Evolutionary conservation across 2,797 vertebrate species (phyloP), one percentile per base, ranked within the genome.

Genomic region (Pantherophis alleghaniensis): DNA sequence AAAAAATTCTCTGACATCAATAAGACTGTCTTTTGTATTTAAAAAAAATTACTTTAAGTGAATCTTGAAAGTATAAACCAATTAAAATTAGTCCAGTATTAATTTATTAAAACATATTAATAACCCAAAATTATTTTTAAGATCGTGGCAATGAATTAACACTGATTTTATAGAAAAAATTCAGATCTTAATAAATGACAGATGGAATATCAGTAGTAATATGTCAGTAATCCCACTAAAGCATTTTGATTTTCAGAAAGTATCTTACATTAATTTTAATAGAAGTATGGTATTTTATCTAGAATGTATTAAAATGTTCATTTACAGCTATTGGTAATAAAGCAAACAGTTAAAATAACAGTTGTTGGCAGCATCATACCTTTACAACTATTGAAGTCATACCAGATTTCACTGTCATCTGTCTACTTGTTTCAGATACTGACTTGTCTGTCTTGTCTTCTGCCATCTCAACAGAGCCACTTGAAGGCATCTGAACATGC

Each of bases 401-500:
- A 2, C 1, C 94, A 26, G 28, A 0, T 83, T 0, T 32, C 13
- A 59, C 4, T 53, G 4, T 26, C 51, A 32, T 37, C 51, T 74
- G 10, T 94, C 92, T 13, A 4, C 5, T 3, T 92, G 91, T 16
- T 42, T 22, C 37, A 22, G 37, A 83, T 20, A 22, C 74, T 83
- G 74, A 83, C 74, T 83, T 87, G 74, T 88, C 32, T 0, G 7
- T 88, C 92, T 88, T 74, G 53, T 92, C 69, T 90, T 86, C 56
- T 86, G 93, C 60, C 86, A 20, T 95, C 86, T 89, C 97, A 99
- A 87, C 97, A 99, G 99, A 99, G 98, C 97, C 99, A 99, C 96
- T 97, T 99, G 96, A 99, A 99, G 97, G 99, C 99, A 1, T 99
- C 99, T 4, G 99, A 99, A 93, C 99, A 99, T 89, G 95, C 97